Evolutionary conservation across 2,113 vertebrate species (phyloP).

Genomic region (Leptocoma aspasia): DNA sequence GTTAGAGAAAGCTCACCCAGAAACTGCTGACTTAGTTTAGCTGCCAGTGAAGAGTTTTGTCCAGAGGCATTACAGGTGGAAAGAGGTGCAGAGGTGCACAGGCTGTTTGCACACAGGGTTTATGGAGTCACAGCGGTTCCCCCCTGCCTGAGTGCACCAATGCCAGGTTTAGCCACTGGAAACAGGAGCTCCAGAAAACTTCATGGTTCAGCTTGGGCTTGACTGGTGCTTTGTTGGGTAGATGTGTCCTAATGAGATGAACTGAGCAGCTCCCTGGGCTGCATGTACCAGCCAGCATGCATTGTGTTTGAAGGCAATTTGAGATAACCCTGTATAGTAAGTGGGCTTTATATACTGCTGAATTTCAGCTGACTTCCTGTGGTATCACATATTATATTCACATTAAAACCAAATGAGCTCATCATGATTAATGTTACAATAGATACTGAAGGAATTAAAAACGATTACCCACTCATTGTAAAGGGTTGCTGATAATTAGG

Average conservation of each 20-base stretch:
- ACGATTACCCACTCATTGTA: conserved; percentile 66
- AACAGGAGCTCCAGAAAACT: background rate
- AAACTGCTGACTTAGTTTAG: background rate
- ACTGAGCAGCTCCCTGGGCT: background rate
- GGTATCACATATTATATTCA: conserved; percentile 47
- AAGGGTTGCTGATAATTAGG: conserved; percentile 70
- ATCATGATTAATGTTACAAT: conserved; percentile 63
- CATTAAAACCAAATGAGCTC: conserved; percentile 65
- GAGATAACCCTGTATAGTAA: background rate
- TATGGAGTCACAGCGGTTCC: background rate
- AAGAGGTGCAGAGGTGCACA: background rate
- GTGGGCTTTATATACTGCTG: conserved; percentile 15
- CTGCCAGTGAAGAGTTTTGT: background rate
- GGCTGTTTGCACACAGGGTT: background rate
- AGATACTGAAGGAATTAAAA: conserved; percentile 69
- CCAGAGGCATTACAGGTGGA: background rate
- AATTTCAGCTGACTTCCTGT: conserved; percentile 46
- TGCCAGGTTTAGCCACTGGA: background rate
- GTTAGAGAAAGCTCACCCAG: background rate
- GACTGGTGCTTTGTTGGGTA: background rate
- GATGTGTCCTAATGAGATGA: background rate
- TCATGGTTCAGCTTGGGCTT: background rate
- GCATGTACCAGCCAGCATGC: background rate
- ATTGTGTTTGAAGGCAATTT: background rate
- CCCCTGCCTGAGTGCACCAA: background rate